Evolutionary conservation across 1,140 invertebrate species (phyloP).

Genomic region (Cherax quadricarinatus): DNA sequence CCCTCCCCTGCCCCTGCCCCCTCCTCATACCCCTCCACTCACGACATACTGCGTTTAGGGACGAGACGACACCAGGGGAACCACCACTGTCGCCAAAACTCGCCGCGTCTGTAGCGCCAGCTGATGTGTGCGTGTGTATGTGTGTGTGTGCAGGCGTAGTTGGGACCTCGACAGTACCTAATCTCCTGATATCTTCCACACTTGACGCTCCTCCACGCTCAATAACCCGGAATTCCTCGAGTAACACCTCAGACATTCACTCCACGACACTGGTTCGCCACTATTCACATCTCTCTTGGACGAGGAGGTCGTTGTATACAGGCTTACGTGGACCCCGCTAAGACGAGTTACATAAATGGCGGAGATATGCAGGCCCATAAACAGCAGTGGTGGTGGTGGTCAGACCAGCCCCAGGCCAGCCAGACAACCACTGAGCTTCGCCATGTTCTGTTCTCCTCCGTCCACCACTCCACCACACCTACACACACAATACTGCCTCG

Average conservation of each 20-base stretch:
- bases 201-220: neutral
- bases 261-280: neutral
- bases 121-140: conserved; percentile 52
- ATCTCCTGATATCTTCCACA: conserved; percentile 38
- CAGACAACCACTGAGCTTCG: conserved; percentile 46
- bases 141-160: conserved; percentile 27
- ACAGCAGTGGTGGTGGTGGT: conserved; percentile 63
- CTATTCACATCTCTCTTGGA: conserved; percentile 19
- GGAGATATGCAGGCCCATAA: conserved; percentile 71
- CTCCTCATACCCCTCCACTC: conserved; percentile 39
- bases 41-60: conserved; percentile 66
- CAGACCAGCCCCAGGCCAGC: conserved; percentile 61
- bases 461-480: neutral
- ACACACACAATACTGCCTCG: neutral
- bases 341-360: conserved; percentile 70
- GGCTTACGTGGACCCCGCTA: conserved; percentile 63
- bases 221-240: neutral
- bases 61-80: conserved; percentile 55
- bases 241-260: neutral
- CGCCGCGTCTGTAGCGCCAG: conserved; percentile 54
- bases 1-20: conserved; percentile 62
- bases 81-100: conserved; percentile 61
- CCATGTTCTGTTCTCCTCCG: conserved; percentile 55
- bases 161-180: conserved; percentile 62
- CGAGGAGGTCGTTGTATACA: conserved; percentile 34